Evolutionary conservation across 35 echinoderm and acorn worm species (phyloP), one percentile per base, ranked within the genome.

Genomic region (Heliocidaris tuberculata): DNA sequence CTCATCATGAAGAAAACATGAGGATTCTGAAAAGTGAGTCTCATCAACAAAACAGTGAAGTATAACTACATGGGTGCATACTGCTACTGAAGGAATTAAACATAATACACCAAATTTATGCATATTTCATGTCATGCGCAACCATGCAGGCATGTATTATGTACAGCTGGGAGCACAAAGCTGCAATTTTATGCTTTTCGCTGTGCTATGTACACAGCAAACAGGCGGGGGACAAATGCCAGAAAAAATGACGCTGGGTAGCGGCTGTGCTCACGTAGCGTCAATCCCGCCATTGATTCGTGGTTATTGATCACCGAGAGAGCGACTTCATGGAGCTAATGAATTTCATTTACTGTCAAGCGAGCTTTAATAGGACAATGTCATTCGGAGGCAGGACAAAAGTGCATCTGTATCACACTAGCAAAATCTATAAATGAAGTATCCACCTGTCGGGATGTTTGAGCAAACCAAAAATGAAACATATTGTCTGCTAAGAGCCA

Each of bases 271-370:
- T 78, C 65, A 78, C 65, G 65, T 78, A 17, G 21, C 65, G 65
- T n/a, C 65, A 78, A 78, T 78, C 65, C 65, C 21, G 65, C 65
- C 65, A 78, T 78, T 78, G 65, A 78, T 78, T 78, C 27, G 2
- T 8, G 7, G 65, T 78, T 78, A 78, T 78, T 78, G 65, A 78
- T 78, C 65, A 78, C 27, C 27, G 21, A 78, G 21, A 78, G 1
- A n/a, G 65, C 21, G 65, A 78, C 65, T 78, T 78, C 15, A 17
- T 24, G 65, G 21, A 78, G 65, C 65, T 78, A 78, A 78, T 78
- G 65, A 78, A 78, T 78, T 78, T 78, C 65, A 78, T 78, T 78
- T 78, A 78, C 65, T 78, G 27, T 78, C 65, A 78, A 78, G 65
- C 65, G 27, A n/a, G 65, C 65, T 78, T 78, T 78, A 78, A 78